phyloP scores from a whole-genome alignment of 2,113 vertebrate species.

The Empidonax traillii region DNA sequence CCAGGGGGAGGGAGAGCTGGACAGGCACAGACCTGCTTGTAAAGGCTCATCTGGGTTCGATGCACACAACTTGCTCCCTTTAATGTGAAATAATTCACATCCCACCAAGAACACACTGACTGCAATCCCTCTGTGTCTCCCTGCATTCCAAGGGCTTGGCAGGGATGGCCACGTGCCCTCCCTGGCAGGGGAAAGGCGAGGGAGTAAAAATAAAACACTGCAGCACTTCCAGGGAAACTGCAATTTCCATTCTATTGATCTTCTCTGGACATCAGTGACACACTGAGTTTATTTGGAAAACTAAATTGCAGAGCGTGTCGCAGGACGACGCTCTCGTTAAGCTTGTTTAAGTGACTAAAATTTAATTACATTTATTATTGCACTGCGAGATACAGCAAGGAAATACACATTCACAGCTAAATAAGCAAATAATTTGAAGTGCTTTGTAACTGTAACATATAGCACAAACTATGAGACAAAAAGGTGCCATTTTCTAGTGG shows the following conservation, averaged over 20 bases:
- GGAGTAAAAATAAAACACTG: conserved; percentile 69
- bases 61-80: conserved; percentile 13
- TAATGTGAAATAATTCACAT: neutral
- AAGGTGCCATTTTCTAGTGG: neutral
- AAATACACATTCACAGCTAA: neutral
- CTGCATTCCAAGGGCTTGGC: conserved; percentile 21
- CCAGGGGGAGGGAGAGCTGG: conserved; percentile 42
- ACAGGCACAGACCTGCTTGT: conserved; percentile 21
- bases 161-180: neutral
- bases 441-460: neutral
- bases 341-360: conserved; percentile 37
- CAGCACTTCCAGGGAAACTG: conserved; percentile 75
- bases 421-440: neutral
- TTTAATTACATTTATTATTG: conserved; percentile 53
- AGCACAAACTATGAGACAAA: neutral
- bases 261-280: conserved; percentile 65
- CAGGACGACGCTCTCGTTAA: conserved; percentile 63
- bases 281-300: conserved; percentile 71
- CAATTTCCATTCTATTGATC: conserved; percentile 80
- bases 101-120: neutral
- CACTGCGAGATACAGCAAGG: neutral
- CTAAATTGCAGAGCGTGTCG: conserved; percentile 62
- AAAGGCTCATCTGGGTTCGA: conserved; percentile 14
- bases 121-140: neutral
- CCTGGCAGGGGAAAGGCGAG: conserved; percentile 33